These are phyloP conservation scores for Drosophila mimetica DNA, from an alignment of 2,888 invertebrate genomes.

Conservation along the genomic window DNA sequence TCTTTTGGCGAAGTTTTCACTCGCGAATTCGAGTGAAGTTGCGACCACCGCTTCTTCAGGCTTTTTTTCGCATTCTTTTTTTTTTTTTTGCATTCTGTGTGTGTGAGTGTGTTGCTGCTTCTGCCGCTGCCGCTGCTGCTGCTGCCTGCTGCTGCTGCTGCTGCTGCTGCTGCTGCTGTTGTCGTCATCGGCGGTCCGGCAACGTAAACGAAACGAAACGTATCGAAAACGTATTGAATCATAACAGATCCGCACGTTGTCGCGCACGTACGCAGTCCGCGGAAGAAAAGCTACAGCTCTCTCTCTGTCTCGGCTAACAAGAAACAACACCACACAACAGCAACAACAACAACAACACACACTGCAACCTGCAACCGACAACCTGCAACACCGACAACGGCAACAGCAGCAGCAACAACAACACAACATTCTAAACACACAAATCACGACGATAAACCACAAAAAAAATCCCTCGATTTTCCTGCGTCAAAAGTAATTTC, in stretches of 20 bases:
- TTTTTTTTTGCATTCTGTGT: conserved; percentile 47
- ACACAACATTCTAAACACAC: conserved; percentile 13
- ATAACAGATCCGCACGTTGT: conserved; percentile 84
- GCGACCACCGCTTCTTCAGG: conserved; percentile 38
- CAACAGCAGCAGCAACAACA: background rate
- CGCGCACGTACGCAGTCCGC: conserved; percentile 83
- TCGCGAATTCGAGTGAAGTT: conserved; percentile 45
- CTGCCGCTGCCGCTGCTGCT: too few species aligned
- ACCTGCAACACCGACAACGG: conserved; percentile 4
- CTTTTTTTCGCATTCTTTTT: conserved; percentile 10
- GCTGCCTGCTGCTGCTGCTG: conserved; percentile 55
- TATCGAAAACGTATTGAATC: conserved; percentile 81
- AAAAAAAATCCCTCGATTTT: background rate
- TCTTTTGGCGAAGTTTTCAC: conserved; percentile 25
- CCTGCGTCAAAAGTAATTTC: conserved; percentile 18
- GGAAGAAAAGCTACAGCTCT: conserved; percentile 63
- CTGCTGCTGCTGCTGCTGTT: conserved; percentile 29
- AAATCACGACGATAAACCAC: background rate
- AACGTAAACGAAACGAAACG: conserved; percentile 69
- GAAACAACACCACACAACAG: conserved; percentile 27
- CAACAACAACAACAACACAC: conserved; percentile 20
- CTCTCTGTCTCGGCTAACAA: conserved; percentile 55
- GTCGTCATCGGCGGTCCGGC: conserved; percentile 64
- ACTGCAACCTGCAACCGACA: conserved; percentile 3
- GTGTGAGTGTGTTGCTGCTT: conserved; percentile 42